A percentile compares a stretch with the other conserved stretches of the same genome.
These are phyloP conservation scores for Cryptosula pallasiana DNA, from an alignment of 2,888 invertebrate species.

Conservation along the genomic window DNA sequence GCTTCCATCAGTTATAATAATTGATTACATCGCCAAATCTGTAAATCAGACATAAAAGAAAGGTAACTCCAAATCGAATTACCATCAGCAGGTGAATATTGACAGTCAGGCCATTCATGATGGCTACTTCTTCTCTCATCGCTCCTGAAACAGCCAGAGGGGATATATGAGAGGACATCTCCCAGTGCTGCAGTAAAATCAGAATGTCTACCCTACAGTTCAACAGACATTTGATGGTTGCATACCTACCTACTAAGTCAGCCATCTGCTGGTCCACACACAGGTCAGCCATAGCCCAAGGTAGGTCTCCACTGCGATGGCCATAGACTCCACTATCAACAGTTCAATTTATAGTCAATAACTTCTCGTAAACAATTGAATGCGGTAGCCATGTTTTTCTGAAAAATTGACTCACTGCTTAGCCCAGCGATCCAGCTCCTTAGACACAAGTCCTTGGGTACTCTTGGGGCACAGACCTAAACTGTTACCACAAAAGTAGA, in stretches of 20 bases:
- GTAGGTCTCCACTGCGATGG: slow-evolving; percentile 51
- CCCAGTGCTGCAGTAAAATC: too few species aligned
- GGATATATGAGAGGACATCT: too few species aligned
- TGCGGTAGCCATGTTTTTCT: too few species aligned
- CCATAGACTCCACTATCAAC: slow-evolving; percentile 51
- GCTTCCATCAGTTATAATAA: too few species aligned
- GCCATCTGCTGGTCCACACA: slow-evolving; percentile 46
- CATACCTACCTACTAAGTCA: slow-evolving; percentile 52
- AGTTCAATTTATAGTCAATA: too few species aligned
- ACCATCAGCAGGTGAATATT: slow-evolving; percentile 59
- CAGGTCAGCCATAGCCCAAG: slow-evolving; percentile 56
- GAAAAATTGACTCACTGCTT: neutral
- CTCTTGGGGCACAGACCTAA: slow-evolving; percentile 59
- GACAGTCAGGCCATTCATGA: slow-evolving; percentile 60
- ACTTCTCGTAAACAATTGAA: too few species aligned
- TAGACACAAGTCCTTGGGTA: slow-evolving; percentile 49
- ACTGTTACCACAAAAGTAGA: slow-evolving; percentile 60
- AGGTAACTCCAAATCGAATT: slow-evolving; percentile 25
- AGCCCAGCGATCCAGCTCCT: slow-evolving; percentile 57
- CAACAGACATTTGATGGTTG: too few species aligned
- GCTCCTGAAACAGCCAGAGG: slow-evolving; percentile 40
- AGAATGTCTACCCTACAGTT: too few species aligned
- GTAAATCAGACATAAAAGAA: too few species aligned
- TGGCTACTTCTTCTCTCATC: slow-evolving; percentile 53
- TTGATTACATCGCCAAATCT: too few species aligned